Conservation (phyloP, 92 coral and sea anemone genomes). For the Zoanthus sansibaricus region DNA sequence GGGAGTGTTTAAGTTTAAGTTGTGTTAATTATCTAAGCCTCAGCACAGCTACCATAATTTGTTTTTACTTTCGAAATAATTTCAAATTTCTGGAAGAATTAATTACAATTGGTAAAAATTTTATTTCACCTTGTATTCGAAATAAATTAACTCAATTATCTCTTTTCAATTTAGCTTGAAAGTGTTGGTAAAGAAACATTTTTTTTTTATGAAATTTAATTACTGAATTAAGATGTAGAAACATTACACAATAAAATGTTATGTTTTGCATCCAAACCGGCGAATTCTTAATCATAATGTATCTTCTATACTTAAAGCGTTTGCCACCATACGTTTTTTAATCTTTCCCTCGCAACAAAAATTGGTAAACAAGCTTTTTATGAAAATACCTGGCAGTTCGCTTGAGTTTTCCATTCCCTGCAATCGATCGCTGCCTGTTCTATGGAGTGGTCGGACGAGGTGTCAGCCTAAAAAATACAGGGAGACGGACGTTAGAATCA, state of each 20-base stretch:
- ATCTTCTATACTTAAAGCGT: slow-evolving; percentile 15
- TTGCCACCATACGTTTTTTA: background rate
- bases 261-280: slow-evolving; percentile 18
- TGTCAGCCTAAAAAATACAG: slow-evolving; percentile 44
- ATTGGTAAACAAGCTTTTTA: background rate
- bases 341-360: background rate
- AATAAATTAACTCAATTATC: background rate
- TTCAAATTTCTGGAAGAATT: slow-evolving; percentile 17
- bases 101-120: background rate
- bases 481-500: slow-evolving; percentile 19
- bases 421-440: slow-evolving; percentile 31
- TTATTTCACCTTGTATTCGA: background rate
- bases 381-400: slow-evolving; percentile 42
- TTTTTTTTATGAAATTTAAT: slow-evolving; percentile 36
- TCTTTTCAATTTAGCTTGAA: background rate
- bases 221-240: slow-evolving; percentile 39
- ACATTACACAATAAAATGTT: slow-evolving; percentile 25
- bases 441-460: slow-evolving; percentile 20
- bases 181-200: slow-evolving; percentile 15
- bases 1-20: slow-evolving; percentile 35
- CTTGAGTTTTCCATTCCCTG: slow-evolving; percentile 43
- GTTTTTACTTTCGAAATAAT: slow-evolving; percentile 32
- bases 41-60: slow-evolving; percentile 37
- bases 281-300: background rate
- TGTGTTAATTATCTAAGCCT: slow-evolving; percentile 18